A percentile compares a stretch with the other conserved stretches of the same genome.
Conservation (phyloP, 1,140 invertebrate species). For the Octopus bimaculoides region DNA sequence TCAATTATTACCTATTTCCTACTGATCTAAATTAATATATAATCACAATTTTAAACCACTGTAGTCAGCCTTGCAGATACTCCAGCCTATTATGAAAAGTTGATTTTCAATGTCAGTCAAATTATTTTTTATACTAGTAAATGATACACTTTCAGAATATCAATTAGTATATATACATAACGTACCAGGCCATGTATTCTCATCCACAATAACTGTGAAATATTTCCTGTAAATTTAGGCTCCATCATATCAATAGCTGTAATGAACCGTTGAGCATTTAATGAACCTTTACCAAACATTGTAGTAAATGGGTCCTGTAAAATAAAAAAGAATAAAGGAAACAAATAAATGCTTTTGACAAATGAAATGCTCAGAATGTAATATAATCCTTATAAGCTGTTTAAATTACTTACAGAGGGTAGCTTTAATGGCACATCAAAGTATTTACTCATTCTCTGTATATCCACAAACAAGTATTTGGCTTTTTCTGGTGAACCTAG, state of each 20-base stretch:
- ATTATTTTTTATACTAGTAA: too few species aligned
- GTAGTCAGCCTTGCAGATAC: too few species aligned
- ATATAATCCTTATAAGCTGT: background rate
- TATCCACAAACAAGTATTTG: conserved; percentile 54
- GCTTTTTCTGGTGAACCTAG: conserved; percentile 46
- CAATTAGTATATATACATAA: background rate
- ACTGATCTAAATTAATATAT: too few species aligned
- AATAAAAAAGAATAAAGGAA: background rate
- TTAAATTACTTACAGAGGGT: conserved; percentile 43
- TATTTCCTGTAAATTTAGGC: conserved; percentile 42
- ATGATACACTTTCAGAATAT: too few species aligned
- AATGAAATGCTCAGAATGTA: too few species aligned
- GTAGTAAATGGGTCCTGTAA: conserved; percentile 19
- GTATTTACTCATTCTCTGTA: conserved; percentile 45
- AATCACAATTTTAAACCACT: too few species aligned
- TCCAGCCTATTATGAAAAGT: too few species aligned
- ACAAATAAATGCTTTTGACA: background rate
- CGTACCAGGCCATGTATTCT: conserved; percentile 49
- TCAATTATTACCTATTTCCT: too few species aligned
- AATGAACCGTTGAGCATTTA: conserved; percentile 53
- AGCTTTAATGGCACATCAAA: conserved; percentile 51
- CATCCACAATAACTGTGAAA: conserved; percentile 54
- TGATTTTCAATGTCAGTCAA: too few species aligned
- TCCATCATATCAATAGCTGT: conserved; percentile 51
- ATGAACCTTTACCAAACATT: conserved; percentile 47